Base-by-base conservation (phyloP, 2,797 vertebrate genomes). In the Sebastes vulpes region DNA sequence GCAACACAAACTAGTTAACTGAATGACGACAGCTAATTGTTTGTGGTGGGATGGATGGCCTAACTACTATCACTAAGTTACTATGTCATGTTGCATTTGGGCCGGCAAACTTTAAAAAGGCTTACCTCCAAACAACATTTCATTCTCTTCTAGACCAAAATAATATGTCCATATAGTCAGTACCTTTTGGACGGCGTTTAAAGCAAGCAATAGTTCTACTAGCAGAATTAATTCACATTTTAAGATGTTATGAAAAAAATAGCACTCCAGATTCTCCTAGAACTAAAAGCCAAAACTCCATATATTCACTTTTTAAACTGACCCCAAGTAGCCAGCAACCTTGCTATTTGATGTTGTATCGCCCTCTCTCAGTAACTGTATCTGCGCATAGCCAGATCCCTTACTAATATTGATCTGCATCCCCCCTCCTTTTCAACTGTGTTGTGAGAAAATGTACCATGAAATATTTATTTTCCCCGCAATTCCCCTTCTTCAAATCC, bases 401-500 rank as follows among this genome's bases (percentile, higher is more conserved):
- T 71, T 21, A 64, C 71, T 77, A 58, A 56, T 83, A 87, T 82
- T 89, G 86, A 94, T 92, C 83, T 83, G 4, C 60, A 79, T 75
- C 71, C 67, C 9, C 46, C 29, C 65, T 70, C 59, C 35, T 65
- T 88, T 88, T 82, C 73, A 86, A 80, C 85, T 74, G 68, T 52
- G 84, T 63, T 68, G 74, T 73, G 79, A 75, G 65, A 80, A 89
- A 89, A 81, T 75, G 69, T 75, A 74, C 60, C 75, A 91, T 92
- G 50, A 90, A 92, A 93, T 85, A 92, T 92, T 84, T 87, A 93
- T 90, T 89, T 85, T 42, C 61, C 78, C 75, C 29, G 46, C 69
- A 77, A 81, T 65, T 66, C n/a, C 60, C 42, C 65, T 57, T 65
- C 72, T 75, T 74, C 28, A 87, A 84, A 90, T 83, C 60, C 38